Evolutionary conservation across 2,797 vertebrate genomes (phyloP).

Genomic region (Propithecus deckenii): DNA sequence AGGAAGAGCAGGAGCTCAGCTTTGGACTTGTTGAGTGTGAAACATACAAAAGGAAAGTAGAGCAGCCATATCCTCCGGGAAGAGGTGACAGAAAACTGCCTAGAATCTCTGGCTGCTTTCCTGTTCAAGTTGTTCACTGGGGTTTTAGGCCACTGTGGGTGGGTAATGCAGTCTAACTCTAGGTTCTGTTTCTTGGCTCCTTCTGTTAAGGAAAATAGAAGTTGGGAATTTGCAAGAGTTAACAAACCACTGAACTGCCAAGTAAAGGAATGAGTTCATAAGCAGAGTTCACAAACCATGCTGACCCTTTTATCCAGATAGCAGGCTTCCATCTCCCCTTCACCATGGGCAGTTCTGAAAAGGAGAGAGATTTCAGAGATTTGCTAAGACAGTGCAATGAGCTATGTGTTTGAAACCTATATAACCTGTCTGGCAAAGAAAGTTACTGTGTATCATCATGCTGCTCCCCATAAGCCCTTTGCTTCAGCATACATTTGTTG

Average conservation of each 20-base stretch:
- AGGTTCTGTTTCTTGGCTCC: constrained; percentile 26
- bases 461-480: neutral
- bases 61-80: neutral
- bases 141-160: neutral
- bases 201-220: constrained; percentile 47
- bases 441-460: neutral
- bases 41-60: neutral
- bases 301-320: neutral
- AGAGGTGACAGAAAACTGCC: neutral
- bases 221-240: constrained; percentile 8
- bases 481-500: neutral
- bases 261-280: constrained; percentile 1
- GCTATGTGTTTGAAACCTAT: constrained; percentile 14
- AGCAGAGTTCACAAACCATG: neutral
- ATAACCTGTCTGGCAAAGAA: neutral
- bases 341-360: neutral
- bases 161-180: neutral
- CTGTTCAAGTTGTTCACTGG: neutral
- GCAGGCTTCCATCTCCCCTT: neutral
- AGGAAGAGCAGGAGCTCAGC: neutral
- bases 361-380: neutral
- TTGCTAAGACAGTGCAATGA: neutral
- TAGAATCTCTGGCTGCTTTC: constrained; percentile 31
- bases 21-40: constrained; percentile 20
- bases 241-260: constrained; percentile 22